A percentile compares a stretch with the other conserved stretches of the same genome.
Evolutionary conservation across 2,888 invertebrate genomes (phyloP).

Genomic region (Coleophora flavipennella): DNA sequence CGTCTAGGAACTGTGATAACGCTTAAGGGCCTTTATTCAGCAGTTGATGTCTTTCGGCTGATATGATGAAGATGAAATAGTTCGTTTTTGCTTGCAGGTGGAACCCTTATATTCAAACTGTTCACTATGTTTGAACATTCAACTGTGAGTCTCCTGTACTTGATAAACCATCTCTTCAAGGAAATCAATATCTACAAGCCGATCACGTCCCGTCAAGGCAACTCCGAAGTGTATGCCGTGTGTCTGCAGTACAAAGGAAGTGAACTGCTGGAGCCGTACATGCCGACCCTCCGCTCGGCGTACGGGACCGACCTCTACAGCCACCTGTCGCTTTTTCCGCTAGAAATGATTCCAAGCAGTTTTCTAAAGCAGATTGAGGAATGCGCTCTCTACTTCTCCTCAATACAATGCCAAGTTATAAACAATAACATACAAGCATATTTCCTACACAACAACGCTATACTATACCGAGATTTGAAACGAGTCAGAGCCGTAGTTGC

Average conservation of each 20-base stretch:
- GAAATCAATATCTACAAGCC: slow-evolving; percentile 88
- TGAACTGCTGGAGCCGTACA: slow-evolving; percentile 42
- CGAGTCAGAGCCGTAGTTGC: slow-evolving; percentile 65
- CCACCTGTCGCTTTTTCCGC: slow-evolving; percentile 71
- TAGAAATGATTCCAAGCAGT: slow-evolving; percentile 69
- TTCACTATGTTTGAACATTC: slow-evolving; percentile 91
- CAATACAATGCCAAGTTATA: slow-evolving; percentile 78
- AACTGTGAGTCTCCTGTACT: slow-evolving; percentile 84
- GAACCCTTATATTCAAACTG: slow-evolving; percentile 87
- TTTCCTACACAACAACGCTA: slow-evolving; percentile 55
- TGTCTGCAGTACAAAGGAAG: slow-evolving; percentile 76
- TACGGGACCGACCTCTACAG: slow-evolving; percentile 54
- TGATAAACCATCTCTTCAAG: slow-evolving; percentile 82
- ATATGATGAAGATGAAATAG: not conserved
- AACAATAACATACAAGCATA: slow-evolving; percentile 77
- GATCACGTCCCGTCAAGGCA: slow-evolving; percentile 93
- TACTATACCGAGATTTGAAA: slow-evolving; percentile 51
- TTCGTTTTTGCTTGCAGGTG: slow-evolving; percentile 62
- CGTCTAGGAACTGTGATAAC: no score
- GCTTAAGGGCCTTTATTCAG: no score
- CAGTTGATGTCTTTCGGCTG: no score
- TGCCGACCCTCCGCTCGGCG: slow-evolving; percentile 51
- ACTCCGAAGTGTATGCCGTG: slow-evolving; percentile 93
- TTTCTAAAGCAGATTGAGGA: slow-evolving; percentile 78
- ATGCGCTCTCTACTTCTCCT: slow-evolving; percentile 77